Evolutionary conservation across 2,113 vertebrate species (phyloP).

Genomic region (Acanthochromis polyacanthus): DNA sequence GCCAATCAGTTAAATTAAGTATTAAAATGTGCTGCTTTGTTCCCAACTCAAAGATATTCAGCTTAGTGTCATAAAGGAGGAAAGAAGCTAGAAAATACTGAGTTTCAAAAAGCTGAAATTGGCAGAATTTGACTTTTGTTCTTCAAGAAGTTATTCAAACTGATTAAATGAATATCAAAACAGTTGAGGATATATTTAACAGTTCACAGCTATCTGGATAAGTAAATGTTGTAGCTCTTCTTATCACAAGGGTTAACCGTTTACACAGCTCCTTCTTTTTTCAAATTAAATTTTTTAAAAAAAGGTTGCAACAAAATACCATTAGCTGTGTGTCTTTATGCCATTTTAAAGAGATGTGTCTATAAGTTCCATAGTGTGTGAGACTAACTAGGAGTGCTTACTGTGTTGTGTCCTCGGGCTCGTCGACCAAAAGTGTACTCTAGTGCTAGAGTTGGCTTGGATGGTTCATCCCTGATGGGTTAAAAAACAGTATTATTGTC

Average conservation of each 20-base stretch:
- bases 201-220: too few relatives aligned
- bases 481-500: background rate
- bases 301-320: background rate
- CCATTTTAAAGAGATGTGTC: background rate
- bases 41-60: too few relatives aligned
- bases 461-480: slow-evolving; percentile 88
- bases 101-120: too few relatives aligned
- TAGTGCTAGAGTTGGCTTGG: slow-evolving; percentile 94
- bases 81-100: too few relatives aligned
- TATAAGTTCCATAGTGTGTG: background rate
- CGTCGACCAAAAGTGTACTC: slow-evolving; percentile 96
- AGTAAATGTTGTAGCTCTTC: background rate
- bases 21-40: too few relatives aligned
- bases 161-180: too few relatives aligned
- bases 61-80: too few relatives aligned
- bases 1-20: too few relatives aligned
- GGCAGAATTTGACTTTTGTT: too few relatives aligned
- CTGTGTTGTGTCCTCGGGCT: slow-evolving; percentile 90
- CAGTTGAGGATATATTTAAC: too few relatives aligned
- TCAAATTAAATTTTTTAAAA: background rate
- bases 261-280: background rate
- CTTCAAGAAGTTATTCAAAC: too few relatives aligned
- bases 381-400: slow-evolving; percentile 67
- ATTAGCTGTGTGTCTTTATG: background rate
- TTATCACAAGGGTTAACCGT: too few relatives aligned